phyloP scores from a whole-genome alignment of 23 tunicate species.

The Phallusia fumigata region DNA sequence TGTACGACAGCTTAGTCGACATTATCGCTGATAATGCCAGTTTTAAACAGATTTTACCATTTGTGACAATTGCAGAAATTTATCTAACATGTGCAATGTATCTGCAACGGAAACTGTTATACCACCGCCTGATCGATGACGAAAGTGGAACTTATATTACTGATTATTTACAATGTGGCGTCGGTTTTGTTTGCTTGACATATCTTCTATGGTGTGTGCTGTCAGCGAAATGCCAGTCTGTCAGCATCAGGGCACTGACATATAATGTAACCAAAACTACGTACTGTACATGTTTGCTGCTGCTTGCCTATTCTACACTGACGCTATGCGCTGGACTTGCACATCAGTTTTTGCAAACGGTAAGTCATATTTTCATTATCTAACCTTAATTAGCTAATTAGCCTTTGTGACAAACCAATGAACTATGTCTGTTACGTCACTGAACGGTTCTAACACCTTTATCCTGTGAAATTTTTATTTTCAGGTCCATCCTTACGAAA shows the following conservation, averaged over 20 bases:
- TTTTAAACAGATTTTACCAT: too few relatives aligned
- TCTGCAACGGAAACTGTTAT: slow-evolving; percentile 50
- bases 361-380: not conserved
- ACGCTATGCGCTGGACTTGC: slow-evolving; percentile 40
- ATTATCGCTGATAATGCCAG: too few relatives aligned
- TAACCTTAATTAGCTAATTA: too few relatives aligned
- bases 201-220: not conserved
- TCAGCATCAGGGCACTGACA: slow-evolving; percentile 1
- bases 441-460: not conserved
- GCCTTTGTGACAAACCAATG: too few relatives aligned
- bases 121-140: slow-evolving; percentile 80
- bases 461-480: slow-evolving; percentile 6
- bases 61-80: too few relatives aligned
- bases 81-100: slow-evolving; percentile 15
- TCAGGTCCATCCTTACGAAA: slow-evolving; percentile 75
- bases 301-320: slow-evolving; percentile 6
- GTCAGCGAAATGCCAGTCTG: not conserved
- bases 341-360: slow-evolving; percentile 57
- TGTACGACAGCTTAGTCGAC: too few relatives aligned
- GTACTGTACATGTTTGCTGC: slow-evolving; percentile 7
- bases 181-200: not conserved
- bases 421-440: too few relatives aligned
- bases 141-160: slow-evolving; percentile 70
- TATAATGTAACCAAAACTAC: slow-evolving; percentile 22
- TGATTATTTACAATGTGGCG: slow-evolving; percentile 49